Base-by-base conservation (phyloP, 2,113 vertebrate species). In the Microtus oregoni region DNA sequence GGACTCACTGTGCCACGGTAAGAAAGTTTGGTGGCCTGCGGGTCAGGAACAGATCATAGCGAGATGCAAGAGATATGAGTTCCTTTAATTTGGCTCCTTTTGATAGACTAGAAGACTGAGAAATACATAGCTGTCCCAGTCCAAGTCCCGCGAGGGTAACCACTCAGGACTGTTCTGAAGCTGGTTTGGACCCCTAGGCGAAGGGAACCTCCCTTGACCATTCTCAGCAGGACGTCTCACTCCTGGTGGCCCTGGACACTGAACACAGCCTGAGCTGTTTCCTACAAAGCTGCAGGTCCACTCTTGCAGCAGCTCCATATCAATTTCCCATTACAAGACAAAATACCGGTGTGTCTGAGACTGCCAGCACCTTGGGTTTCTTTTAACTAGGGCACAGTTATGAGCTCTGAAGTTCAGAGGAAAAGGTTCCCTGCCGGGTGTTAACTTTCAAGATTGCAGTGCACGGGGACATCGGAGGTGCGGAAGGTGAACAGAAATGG, bases 361-460 rank as follows among this genome's bases (percentile, higher is more conserved):
- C 91, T 72, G 35, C 75, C 47, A 75, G 73, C 47, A 38, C 89
- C 50, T 90, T 76, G 70, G 41, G 15, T 85, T 95, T 81, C 24
- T 95, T 96, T 94, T 81, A 92, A 90, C 58, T 85, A 90, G 79
- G 81, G 87, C 50, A 77, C 32, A 61, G n/a, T 83, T 67, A 15
- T 73, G 78, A 96, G 82, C 52, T 72, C 89, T n/a, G 86, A 90
- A 96, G 55, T 9, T 38, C 67, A 86, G 86, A 58, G 44, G 61
- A 70, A 95, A 95, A 70, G 55, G 76, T 38, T 91, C 91, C 94
- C 92, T 70, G 76, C 15, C 2, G 89, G 79, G 90, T 78, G 35
- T 63, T 77, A 67, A 26, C 70, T 90, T 96, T 96, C 75, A 76
- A 87, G 95, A 92, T 83, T 75, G n/a, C 9, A 14, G 3, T 73